Conservation (phyloP, 2,888 invertebrate species). For the Lithosia quadra region DNA sequence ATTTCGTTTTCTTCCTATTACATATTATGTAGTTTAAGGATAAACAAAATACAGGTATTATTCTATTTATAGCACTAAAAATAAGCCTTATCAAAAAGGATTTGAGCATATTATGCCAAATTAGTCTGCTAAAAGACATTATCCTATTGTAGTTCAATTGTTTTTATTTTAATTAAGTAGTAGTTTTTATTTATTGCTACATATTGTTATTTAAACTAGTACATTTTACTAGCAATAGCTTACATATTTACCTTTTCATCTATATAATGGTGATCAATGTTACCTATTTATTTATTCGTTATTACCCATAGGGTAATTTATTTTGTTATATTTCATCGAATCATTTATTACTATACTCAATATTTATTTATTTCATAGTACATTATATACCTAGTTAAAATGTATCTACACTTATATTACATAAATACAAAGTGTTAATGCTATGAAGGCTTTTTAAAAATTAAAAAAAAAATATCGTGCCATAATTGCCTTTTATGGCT, state of each 20-base stretch:
- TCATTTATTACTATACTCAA: slow-evolving; percentile 25
- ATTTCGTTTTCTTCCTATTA: slow-evolving; percentile 10
- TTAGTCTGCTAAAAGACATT: slow-evolving; percentile 24
- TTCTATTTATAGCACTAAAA: slow-evolving; percentile 19
- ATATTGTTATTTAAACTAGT: slow-evolving; percentile 7
- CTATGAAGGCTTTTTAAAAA: slow-evolving; percentile 44
- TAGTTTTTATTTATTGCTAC: neutral
- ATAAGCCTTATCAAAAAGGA: slow-evolving; percentile 19
- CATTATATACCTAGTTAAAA: neutral
- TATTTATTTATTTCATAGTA: slow-evolving; percentile 25
- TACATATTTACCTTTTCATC: neutral
- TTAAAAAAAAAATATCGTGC: neutral
- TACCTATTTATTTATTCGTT: slow-evolving; percentile 42
- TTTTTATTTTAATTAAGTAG: neutral
- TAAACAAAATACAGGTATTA: slow-evolving; percentile 37
- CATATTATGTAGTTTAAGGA: slow-evolving; percentile 10
- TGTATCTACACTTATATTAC: slow-evolving; percentile 19
- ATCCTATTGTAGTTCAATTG: slow-evolving; percentile 19
- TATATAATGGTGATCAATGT: slow-evolving; percentile 37
- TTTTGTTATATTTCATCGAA: slow-evolving; percentile 19
- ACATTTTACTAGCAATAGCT: neutral
- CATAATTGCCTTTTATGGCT: neutral
- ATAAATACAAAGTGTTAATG: slow-evolving; percentile 20
- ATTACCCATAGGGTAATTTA: slow-evolving; percentile 12
- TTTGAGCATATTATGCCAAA: slow-evolving; percentile 3